Percentiles rank a stretch among this genome's conserved stretches.
phyloP scores from a whole-genome alignment of 2,888 invertebrate species.

The Sceliomorpha sp. region DNA sequence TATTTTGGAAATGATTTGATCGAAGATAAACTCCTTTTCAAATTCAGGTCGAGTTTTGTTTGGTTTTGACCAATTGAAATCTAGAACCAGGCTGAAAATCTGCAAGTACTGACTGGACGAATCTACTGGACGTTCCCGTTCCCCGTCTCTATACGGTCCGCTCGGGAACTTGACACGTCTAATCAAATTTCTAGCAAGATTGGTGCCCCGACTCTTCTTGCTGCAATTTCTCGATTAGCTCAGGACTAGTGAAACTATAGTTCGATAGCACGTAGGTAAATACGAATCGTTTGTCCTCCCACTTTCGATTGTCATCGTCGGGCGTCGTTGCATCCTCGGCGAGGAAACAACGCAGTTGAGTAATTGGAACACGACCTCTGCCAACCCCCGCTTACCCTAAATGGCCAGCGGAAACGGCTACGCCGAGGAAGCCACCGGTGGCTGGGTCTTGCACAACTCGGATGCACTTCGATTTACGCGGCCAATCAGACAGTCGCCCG shows the following conservation, averaged over 20 bases:
- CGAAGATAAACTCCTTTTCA: no score
- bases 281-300: slow-evolving; percentile 76
- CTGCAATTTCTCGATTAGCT: slow-evolving; percentile 36
- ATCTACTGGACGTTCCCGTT: no score
- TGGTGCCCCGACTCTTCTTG: no score
- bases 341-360: slow-evolving; percentile 69
- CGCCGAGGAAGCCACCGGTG: slow-evolving; percentile 37
- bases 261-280: slow-evolving; percentile 69
- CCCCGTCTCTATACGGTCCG: no score
- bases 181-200: no score
- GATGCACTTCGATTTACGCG: slow-evolving; percentile 59
- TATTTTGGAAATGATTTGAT: no score
- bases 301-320: slow-evolving; percentile 73
- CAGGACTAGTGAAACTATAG: slow-evolving; percentile 25
- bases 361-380: slow-evolving; percentile 79
- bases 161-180: no score
- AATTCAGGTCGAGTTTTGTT: no score
- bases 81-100: no score
- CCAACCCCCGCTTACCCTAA: slow-evolving; percentile 76
- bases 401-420: slow-evolving; percentile 75
- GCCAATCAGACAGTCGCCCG: slow-evolving; percentile 50
- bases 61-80: no score
- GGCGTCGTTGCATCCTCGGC: slow-evolving; percentile 72
- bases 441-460: slow-evolving; percentile 52
- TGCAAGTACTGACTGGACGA: no score